Base-by-base conservation (phyloP, 2,888 invertebrate genomes). In the Crematogaster levior region DNA sequence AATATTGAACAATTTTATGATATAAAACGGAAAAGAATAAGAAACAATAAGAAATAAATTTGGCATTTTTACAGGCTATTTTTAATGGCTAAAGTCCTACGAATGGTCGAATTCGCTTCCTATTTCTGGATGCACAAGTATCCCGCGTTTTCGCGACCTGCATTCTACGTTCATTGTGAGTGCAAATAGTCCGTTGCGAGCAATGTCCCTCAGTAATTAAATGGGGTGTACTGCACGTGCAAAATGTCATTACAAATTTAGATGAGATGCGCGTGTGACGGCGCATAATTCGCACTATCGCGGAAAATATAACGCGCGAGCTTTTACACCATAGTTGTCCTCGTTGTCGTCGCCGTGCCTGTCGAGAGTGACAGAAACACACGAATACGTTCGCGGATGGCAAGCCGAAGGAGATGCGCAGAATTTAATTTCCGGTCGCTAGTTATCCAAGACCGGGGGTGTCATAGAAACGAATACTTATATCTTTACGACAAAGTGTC, bases 401-500 rank as follows among this genome's bases (percentile, higher is more conserved):
- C 83, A 73, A 85, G 82, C 61, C 82, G 82, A 81, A 86, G 81
- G 68, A 81, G 83, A 82, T 85, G 86, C 85, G 80, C 84, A 85
- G 90, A 87, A 90, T 91, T 90, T 90, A 90, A 91, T 91, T 91
- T 91, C 91, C 90, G 89, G 87, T 61, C 81, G 82, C 66, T 85
- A 85, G 77, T 60, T 81, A 51, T 74, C 83, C 74, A 48, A 61
- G 21, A 73, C 53, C 53, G 24, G 48, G 24, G 48, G 53, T n/a
- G 74, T 21, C 73, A 40, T 34, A 34, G 72, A 61, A 53, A 53
- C 66, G 73, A 77, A 83, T 61, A 73, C 75, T 60, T 77, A 48
- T 56, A 73, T 68, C 85, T 81, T 85, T 60, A 58, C 37, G 83
- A 63, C 60, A 46, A 83, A 88, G 56, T 24, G 43, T 61, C 66